Base-by-base conservation (phyloP, 2,888 invertebrate genomes). In the Ischnura elegans region DNA sequence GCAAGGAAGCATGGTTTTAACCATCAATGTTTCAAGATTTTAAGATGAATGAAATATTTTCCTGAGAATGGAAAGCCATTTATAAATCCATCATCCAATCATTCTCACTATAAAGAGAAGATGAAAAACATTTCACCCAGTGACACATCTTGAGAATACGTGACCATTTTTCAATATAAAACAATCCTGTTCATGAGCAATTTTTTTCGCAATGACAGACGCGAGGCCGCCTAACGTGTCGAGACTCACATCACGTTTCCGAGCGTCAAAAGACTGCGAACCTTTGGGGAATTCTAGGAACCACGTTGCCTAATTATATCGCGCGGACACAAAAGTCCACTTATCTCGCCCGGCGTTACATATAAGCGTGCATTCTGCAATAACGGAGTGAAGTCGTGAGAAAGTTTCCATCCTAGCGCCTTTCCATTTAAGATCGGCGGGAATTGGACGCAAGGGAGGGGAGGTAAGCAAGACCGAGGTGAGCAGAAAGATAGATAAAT, bases 291-390 rank as follows among this genome's bases (percentile, higher is more conserved):
- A 76, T 76, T 76, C 76, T 29, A 29, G 36, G 76, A 36, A 76
- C 76, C 76, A 1, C 51, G 25, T 36, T 76, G 25, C 29, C 29
- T 25, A 76, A 76, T 76, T 76, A 76, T 76, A 76, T 76, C 13
- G 36, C 76, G 76, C 36, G 76, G 76, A 36, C 76, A 36, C 76
- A 76, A 76, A 36, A 76, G 76, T 76, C 29, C 76, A 76, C 76
- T 76, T 76, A 76, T 36, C 76, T 76, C 76, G 13, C 36, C 36
- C 76, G 36, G 76, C 36, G 76, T 36, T 76, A 76, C 76, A 76
- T 76, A 76, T 76, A 76, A 76, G 76, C 76, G 29, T 76, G 36
- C 76, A 76, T 76, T 36, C 76, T 29, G 76, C 29, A 76, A 76
- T 76, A 76, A 76, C 25, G 76, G 36, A 36, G 76, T 36, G 36